Percentiles rank a stretch among this genome's conserved stretches.
Evolutionary conservation across 2,797 vertebrate species (phyloP).

Genomic region (Rhinoraja longicauda): DNA sequence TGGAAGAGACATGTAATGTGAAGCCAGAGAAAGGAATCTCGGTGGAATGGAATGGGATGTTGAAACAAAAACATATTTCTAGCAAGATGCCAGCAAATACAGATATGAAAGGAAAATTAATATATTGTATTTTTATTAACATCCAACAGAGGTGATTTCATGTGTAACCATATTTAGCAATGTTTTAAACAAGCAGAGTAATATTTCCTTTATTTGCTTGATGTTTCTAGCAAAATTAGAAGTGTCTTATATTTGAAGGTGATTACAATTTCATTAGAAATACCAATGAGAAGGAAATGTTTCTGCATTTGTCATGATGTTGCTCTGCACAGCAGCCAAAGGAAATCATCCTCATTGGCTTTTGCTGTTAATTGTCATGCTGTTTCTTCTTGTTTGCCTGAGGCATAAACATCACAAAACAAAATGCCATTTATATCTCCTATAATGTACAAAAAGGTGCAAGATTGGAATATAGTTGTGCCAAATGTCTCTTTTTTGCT

Average conservation of each 20-base stretch:
- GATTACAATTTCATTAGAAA: conserved; percentile 30
- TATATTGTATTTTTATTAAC: neutral
- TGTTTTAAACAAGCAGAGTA: neutral
- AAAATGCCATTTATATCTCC: conserved; percentile 21
- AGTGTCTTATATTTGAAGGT: conserved; percentile 3
- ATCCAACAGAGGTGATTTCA: neutral
- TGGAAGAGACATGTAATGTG: no score
- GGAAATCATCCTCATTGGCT: conserved; percentile 33
- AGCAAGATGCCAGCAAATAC: neutral
- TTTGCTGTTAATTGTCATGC: conserved; percentile 28
- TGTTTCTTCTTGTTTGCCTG: conserved; percentile 25
- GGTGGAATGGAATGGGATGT: no score
- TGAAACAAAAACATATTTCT: neutral
- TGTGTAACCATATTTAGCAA: neutral
- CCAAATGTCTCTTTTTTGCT: conserved; percentile 1
- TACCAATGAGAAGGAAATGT: conserved; percentile 32
- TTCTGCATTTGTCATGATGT: conserved; percentile 15
- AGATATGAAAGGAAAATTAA: neutral
- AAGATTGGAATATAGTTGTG: conserved; percentile 13
- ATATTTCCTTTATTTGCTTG: neutral
- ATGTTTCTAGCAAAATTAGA: conserved; percentile 17
- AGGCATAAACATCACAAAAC: conserved; percentile 33
- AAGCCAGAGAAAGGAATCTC: no score
- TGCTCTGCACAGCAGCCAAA: conserved; percentile 23
- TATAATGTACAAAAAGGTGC: neutral